Evolutionary conservation across 2,888 invertebrate genomes (phyloP).

Genomic region (Rhodophaea formosa): DNA sequence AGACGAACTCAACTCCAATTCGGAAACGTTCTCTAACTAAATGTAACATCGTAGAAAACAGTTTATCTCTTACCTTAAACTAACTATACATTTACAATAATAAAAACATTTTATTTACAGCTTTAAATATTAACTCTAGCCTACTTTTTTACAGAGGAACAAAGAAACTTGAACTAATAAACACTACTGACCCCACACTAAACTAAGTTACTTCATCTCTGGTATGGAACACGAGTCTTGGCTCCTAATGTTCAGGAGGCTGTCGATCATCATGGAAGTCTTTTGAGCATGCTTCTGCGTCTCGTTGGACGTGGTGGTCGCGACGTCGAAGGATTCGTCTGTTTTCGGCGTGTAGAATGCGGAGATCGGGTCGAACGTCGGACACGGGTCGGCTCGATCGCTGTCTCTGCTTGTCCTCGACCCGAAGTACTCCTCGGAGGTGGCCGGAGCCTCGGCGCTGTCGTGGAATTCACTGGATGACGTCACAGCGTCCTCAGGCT

Average conservation of each 20-base stretch:
- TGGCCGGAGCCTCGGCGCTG: conserved; percentile 39
- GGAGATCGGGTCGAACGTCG: conserved; percentile 67
- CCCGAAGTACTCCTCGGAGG: conserved; percentile 57
- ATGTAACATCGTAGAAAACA: conserved; percentile 55
- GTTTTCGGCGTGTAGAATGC: conserved; percentile 72
- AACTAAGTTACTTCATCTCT: conserved; percentile 54
- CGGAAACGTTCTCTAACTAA: conserved; percentile 16
- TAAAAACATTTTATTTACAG: conserved; percentile 79
- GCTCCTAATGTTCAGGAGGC: conserved; percentile 59
- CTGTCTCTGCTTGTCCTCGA: conserved; percentile 57
- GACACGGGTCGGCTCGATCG: conserved; percentile 63
- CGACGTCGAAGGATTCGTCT: conserved; percentile 50
- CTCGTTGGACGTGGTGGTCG: conserved; percentile 46
- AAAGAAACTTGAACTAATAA: conserved; percentile 71
- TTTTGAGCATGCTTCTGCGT: conserved; percentile 65
- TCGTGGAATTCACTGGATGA: conserved; percentile 74
- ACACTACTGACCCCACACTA: conserved; percentile 65
- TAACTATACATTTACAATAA: conserved; percentile 72
- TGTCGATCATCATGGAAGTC: conserved; percentile 71
- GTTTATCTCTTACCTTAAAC: conserved; percentile 52
- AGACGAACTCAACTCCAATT: conserved; percentile 22
- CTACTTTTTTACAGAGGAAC: conserved; percentile 78
- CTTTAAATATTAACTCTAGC: conserved; percentile 67
- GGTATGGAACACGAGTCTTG: conserved; percentile 62
- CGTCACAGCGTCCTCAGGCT: conserved; percentile 72